These are phyloP conservation scores for Orchesella flavescens DNA, from an alignment of 2,888 invertebrate genomes.

Conservation along the genomic window DNA sequence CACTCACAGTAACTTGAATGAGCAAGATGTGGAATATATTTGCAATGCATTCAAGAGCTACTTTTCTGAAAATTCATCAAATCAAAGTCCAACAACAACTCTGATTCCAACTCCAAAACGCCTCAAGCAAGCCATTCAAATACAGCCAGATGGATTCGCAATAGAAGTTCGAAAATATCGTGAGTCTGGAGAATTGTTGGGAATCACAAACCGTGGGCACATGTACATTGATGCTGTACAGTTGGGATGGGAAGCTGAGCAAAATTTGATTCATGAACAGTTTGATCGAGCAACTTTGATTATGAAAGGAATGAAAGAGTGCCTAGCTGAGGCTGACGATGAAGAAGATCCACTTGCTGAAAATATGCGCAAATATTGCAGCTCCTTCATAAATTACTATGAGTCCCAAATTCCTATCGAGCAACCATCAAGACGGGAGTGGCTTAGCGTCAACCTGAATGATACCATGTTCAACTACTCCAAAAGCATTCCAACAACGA, in stretches of 20 bases:
- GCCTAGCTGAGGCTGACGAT: not conserved
- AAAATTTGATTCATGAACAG: slow-evolving; percentile 40
- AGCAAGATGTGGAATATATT: slow-evolving; percentile 47
- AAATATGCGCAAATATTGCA: slow-evolving; percentile 34
- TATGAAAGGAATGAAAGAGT: slow-evolving; percentile 1
- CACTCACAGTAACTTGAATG: slow-evolving; percentile 47
- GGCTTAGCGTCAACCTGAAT: slow-evolving; percentile 40
- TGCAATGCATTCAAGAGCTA: slow-evolving; percentile 16
- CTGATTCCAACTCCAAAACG: not conserved
- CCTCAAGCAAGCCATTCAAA: slow-evolving; percentile 30
- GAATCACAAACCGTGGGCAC: slow-evolving; percentile 10
- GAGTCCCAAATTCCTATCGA: slow-evolving; percentile 52
- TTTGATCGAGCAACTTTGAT: slow-evolving; percentile 29
- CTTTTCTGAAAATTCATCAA: slow-evolving; percentile 6
- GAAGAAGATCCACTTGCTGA: slow-evolving; percentile 1
- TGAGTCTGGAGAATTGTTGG: slow-evolving; percentile 13
- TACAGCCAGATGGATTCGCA: slow-evolving; percentile 46
- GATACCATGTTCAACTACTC: slow-evolving; percentile 3
- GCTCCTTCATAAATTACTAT: slow-evolving; percentile 44
- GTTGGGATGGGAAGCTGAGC: slow-evolving; percentile 35
- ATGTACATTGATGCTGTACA: slow-evolving; percentile 43
- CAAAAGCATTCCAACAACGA: slow-evolving; percentile 61
- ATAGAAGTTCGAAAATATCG: slow-evolving; percentile 40
- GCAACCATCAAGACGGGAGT: slow-evolving; percentile 39
- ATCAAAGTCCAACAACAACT: not conserved